Percentiles rank a stretch among this genome's conserved stretches.
These are phyloP conservation scores for Phragmatobia fuliginosa DNA, from an alignment of 2,888 invertebrate species.

Conservation along the genomic window DNA sequence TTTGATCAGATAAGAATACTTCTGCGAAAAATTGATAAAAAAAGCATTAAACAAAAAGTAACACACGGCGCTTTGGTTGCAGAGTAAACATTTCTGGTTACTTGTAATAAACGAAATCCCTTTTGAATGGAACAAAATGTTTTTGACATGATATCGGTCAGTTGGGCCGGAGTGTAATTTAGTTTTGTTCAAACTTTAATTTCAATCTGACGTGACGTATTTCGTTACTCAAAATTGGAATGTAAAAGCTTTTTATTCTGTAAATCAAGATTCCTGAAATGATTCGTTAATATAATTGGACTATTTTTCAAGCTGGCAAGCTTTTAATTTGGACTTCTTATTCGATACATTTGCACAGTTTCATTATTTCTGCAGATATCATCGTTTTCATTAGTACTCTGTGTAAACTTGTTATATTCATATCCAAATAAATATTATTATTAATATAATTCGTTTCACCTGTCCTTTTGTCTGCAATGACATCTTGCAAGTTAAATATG, in stretches of 20 bases:
- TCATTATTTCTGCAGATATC: too few species aligned
- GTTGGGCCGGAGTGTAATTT: constrained; percentile 14
- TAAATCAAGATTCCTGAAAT: background rate
- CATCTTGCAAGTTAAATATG: too few species aligned
- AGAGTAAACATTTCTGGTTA: constrained; percentile 10
- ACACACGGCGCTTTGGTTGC: constrained; percentile 11
- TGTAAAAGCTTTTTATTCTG: constrained; percentile 3
- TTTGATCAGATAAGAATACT: background rate
- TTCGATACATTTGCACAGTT: too few species aligned
- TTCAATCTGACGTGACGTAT: constrained; percentile 17
- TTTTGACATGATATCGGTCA: constrained; percentile 22
- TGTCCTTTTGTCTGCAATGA: too few species aligned
- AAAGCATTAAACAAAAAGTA: constrained; percentile 10
- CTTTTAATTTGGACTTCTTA: too few species aligned
- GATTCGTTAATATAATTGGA: background rate
- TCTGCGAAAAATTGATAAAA: background rate
- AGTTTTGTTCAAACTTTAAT: constrained; percentile 18
- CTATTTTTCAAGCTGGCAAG: too few species aligned
- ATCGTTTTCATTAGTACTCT: too few species aligned
- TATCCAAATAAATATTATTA: too few species aligned
- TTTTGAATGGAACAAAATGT: constrained; percentile 25
- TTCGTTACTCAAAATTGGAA: constrained; percentile 13
- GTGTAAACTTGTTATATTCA: too few species aligned
- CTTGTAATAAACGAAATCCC: constrained; percentile 30
- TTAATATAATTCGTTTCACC: too few species aligned